Percentiles rank a stretch among this genome's conserved stretches.
These are phyloP conservation scores for Argopecten irradians DNA, from an alignment of 1,140 invertebrate genomes.

Conservation along the genomic window DNA sequence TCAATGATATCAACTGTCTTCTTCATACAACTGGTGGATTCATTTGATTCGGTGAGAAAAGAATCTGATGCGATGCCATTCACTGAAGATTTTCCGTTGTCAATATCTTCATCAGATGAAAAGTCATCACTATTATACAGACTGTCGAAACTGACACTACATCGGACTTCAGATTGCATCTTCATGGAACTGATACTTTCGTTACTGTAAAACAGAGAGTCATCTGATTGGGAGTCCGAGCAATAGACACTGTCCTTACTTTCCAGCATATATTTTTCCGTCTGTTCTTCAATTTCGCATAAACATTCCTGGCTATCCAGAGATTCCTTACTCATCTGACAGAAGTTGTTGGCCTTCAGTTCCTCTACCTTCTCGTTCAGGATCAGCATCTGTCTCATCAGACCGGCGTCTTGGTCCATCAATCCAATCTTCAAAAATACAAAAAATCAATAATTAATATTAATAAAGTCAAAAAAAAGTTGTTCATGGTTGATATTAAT, in stretches of 20 bases:
- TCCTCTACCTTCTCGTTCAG: neutral
- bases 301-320: neutral
- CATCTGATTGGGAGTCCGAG: neutral
- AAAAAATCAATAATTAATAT: neutral
- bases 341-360: neutral
- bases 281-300: neutral
- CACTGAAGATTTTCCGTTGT: neutral
- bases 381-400: neutral
- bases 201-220: neutral
- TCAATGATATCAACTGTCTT: neutral
- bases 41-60: neutral
- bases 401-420: slow-evolving; percentile 24
- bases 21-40: neutral
- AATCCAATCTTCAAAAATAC: neutral
- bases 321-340: neutral
- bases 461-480: too few species aligned
- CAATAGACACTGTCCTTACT: neutral
- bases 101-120: neutral
- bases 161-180: neutral
- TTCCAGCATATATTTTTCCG: neutral
- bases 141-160: neutral
- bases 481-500: neutral
- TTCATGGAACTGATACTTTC: neutral
- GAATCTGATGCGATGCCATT: neutral
- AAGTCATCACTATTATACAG: neutral